Base-by-base conservation (phyloP, 2,797 vertebrate species). In the Enteromius radiatus region DNA sequence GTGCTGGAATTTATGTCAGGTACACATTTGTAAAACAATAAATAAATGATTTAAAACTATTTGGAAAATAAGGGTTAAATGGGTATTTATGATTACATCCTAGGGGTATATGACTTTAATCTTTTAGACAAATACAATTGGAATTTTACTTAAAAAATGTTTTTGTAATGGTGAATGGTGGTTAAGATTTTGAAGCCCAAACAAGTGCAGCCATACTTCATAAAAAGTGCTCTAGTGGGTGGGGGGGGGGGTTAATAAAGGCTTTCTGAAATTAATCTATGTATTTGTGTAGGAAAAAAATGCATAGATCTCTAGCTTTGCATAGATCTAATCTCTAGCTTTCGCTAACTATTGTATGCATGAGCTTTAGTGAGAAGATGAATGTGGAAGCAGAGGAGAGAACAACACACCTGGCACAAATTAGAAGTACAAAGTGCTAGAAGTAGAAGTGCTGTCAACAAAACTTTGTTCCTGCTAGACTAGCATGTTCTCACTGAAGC, bases 1-100 rank as follows among this genome's bases (percentile, higher is more conserved):
- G 38, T 88, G 82, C 80, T 91, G 90, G 89, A 91, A 79, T 85
- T 69, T 92, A 56, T 88, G 83, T 86, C 92, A 93, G 94, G 94
- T 95, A 77, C 17, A 43, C 52, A 17, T 17, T 17, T 28, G 26
- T 61, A 15, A 61, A 28, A 28, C 26, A 3, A 15, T 61, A 14
- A 15, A 28, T 15, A 63, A 31, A 6, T 4, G 4, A 15, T 28
- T 61, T 28, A 3, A 59, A 26, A 59, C 1, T 15, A 15, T 15
- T 61, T 61, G 28, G 26, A 6, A 15, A 28, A 61, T 12, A 28
- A 61, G 56, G 12, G 12, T 61, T 61, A 15, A 61, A 28, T 12
- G 12, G 59, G 2, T 61, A 61, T 2, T 31, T 63, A 63, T 15
- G 14, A 63, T 63, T 63, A 28, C 23, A 61, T 59, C 1, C 59